These are phyloP conservation scores for Lasioglossum marginatum DNA, from an alignment of 2,888 invertebrate species.

Conservation along the genomic window DNA sequence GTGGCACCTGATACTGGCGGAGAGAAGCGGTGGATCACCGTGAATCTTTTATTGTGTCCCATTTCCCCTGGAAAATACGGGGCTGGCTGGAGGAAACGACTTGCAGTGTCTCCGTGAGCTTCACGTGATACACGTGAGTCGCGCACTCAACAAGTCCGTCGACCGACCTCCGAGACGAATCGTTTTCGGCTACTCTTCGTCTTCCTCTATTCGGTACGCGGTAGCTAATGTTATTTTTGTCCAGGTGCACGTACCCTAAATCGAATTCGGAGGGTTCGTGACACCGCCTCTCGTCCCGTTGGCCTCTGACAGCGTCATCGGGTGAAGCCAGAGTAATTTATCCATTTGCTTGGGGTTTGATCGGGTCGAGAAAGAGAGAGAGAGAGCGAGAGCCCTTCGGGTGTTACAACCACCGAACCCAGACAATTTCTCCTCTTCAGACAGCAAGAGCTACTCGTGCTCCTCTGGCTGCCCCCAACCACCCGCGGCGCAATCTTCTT, in stretches of 20 bases:
- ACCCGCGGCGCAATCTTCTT: conserved; percentile 47
- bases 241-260: conserved; percentile 20
- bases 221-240: conserved; percentile 37
- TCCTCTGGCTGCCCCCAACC: conserved; percentile 18
- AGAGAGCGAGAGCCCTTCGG: conserved; percentile 34
- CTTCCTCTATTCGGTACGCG: neutral
- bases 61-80: conserved; percentile 8
- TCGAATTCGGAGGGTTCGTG: conserved; percentile 41
- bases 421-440: conserved; percentile 53
- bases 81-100: neutral
- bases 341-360: conserved; percentile 62
- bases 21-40: neutral
- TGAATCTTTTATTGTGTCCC: conserved; percentile 30
- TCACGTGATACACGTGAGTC: neutral
- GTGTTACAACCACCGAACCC: conserved; percentile 55
- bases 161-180: neutral
- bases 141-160: conserved; percentile 4
- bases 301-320: conserved; percentile 29
- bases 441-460: conserved; percentile 42
- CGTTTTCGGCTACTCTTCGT: neutral
- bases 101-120: neutral
- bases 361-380: conserved; percentile 40
- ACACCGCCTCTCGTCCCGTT: conserved; percentile 19
- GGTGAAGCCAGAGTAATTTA: conserved; percentile 63
- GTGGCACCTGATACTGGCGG: neutral